These are phyloP conservation scores for Vombatus ursinus DNA, from an alignment of 2,113 vertebrate species.

Conservation along the genomic window DNA sequence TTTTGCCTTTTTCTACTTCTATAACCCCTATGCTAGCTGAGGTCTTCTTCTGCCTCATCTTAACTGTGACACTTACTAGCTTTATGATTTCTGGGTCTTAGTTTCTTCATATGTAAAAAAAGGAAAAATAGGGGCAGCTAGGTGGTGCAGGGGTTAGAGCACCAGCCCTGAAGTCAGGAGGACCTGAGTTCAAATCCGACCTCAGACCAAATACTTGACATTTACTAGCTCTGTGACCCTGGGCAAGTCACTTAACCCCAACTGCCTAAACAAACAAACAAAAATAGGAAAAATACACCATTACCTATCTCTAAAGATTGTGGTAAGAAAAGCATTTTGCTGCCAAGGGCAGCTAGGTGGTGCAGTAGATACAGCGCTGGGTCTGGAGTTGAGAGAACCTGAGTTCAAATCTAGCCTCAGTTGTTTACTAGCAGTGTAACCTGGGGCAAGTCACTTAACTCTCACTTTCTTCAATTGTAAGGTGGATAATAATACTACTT, in stretches of 20 bases:
- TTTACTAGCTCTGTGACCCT: too few species aligned
- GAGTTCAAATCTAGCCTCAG: neutral
- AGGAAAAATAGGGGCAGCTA: neutral
- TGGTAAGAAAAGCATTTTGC: neutral
- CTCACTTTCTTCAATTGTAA: neutral
- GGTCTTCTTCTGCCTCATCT: neutral
- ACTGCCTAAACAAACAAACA: too few species aligned
- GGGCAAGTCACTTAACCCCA: too few species aligned
- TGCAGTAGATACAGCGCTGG: neutral
- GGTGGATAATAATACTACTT: neutral
- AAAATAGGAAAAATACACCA: neutral
- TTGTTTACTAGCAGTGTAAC: neutral
- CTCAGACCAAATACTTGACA: too few species aligned
- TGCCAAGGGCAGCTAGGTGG: too few species aligned
- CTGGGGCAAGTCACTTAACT: neutral
- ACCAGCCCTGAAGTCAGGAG: too few species aligned
- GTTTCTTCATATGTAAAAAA: neutral
- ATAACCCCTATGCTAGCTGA: neutral
- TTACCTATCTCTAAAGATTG: neutral
- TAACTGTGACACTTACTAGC: neutral
- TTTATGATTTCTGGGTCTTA: neutral
- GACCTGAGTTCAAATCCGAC: too few species aligned
- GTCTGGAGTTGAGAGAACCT: neutral
- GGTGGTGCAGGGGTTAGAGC: too few species aligned
- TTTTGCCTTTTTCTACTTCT: neutral